Evolutionary conservation across 2,113 vertebrate species (phyloP).

Genomic region (Suricata suricatta): DNA sequence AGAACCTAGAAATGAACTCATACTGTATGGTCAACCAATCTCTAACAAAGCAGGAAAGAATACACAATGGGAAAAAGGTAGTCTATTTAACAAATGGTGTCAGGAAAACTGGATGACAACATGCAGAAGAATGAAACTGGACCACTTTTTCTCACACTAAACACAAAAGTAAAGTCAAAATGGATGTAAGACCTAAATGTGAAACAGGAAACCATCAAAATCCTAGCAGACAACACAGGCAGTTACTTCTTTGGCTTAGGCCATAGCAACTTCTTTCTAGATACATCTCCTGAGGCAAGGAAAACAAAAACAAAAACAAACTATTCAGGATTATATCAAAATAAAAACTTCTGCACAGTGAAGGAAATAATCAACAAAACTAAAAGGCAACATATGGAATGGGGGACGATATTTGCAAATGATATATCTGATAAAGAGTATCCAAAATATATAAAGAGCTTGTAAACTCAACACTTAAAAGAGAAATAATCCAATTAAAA

Average conservation of each 20-base stretch:
- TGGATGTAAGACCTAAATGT: neutral
- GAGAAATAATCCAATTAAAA: neutral
- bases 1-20: neutral
- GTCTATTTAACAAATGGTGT: neutral
- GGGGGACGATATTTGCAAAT: neutral
- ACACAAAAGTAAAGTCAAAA: neutral
- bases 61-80: neutral
- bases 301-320: neutral
- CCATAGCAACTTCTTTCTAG: neutral
- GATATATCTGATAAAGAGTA: neutral
- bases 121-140: neutral
- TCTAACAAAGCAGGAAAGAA: neutral
- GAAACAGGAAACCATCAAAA: neutral
- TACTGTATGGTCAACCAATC: neutral
- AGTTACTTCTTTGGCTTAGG: neutral
- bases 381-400: neutral
- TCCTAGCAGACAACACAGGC: neutral
- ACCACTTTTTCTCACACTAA: neutral
- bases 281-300: neutral
- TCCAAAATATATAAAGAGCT: neutral
- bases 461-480: neutral
- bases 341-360: neutral
- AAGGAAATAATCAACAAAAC: neutral
- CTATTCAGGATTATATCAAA: neutral
- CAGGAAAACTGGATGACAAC: neutral